Evolutionary conservation across 2,113 vertebrate genomes (phyloP).

Genomic region (Ictalurus furcatus): DNA sequence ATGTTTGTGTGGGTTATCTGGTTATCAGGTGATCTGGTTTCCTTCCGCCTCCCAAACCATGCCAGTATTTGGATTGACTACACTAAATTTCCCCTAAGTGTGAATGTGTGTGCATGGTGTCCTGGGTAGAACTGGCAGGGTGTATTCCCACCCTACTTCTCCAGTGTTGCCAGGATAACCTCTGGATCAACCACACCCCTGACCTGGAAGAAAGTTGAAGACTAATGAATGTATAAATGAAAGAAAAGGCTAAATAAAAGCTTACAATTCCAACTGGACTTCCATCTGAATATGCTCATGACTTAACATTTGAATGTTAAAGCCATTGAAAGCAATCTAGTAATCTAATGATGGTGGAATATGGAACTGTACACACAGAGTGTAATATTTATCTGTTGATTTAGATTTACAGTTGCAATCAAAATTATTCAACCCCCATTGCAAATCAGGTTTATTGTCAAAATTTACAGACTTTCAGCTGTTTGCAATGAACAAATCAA

Average conservation of each 20-base stretch:
- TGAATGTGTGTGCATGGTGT: not conserved
- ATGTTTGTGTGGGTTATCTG: not conserved
- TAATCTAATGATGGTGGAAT: not conserved
- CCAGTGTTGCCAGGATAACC: not conserved
- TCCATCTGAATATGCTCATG: not conserved
- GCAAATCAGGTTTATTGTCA: too few species aligned
- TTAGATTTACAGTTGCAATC: too few species aligned
- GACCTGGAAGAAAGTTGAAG: not conserved
- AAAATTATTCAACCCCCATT: too few species aligned
- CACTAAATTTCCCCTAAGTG: not conserved
- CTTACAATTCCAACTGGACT: not conserved
- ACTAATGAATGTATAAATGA: not conserved
- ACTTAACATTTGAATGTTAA: not conserved
- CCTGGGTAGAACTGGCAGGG: not conserved
- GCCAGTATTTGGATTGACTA: not conserved
- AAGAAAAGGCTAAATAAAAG: not conserved
- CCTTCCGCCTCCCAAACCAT: not conserved
- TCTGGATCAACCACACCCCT: not conserved
- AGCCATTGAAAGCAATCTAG: not conserved
- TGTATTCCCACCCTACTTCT: not conserved
- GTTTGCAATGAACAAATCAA: too few species aligned
- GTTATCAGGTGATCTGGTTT: not conserved
- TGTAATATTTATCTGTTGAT: not conserved
- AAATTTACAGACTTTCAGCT: too few species aligned
- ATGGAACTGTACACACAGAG: not conserved